These are phyloP conservation scores for Eunapius fragilis DNA, from an alignment of 37 sponge, comb jelly and placozoan genomes.

Conservation along the genomic window DNA sequence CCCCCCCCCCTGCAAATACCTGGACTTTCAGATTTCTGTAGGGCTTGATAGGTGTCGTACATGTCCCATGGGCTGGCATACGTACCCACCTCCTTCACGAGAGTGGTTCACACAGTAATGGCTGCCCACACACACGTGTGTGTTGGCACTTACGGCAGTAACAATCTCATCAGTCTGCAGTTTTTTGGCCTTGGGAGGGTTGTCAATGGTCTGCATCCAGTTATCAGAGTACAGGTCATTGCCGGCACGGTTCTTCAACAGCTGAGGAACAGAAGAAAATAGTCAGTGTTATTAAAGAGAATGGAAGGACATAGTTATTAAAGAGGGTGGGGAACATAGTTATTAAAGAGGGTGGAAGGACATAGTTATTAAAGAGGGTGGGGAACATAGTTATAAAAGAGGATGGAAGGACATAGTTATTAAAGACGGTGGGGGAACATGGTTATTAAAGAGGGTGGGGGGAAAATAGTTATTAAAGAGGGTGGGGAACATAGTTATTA, in stretches of 20 bases:
- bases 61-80: conserved; percentile 93
- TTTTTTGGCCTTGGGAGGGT: conserved; percentile 77
- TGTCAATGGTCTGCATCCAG: conserved; percentile 94
- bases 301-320: background rate
- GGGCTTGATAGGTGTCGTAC: conserved; percentile 80
- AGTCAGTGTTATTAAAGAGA: background rate
- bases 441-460: background rate
- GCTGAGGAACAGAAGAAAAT: conserved; percentile 22
- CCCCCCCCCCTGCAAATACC: too few relatives aligned
- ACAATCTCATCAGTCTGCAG: conserved; percentile 77
- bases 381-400: too few relatives aligned
- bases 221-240: conserved; percentile 91
- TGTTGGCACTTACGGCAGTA: conserved; percentile 35
- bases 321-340: too few relatives aligned
- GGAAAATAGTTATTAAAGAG: too few relatives aligned
- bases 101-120: conserved; percentile 15
- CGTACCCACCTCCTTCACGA: conserved; percentile 62
- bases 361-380: too few relatives aligned
- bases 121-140: background rate
- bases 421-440: background rate
- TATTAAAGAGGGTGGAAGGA: background rate
- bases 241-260: conserved; percentile 54
- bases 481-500: too few relatives aligned
- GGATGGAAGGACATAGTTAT: background rate
- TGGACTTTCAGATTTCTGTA: conserved; percentile 30